Evolutionary conservation across 2,888 invertebrate genomes (phyloP), one percentile per base, ranked within the genome.

Genomic region (Xiphydria camelus): DNA sequence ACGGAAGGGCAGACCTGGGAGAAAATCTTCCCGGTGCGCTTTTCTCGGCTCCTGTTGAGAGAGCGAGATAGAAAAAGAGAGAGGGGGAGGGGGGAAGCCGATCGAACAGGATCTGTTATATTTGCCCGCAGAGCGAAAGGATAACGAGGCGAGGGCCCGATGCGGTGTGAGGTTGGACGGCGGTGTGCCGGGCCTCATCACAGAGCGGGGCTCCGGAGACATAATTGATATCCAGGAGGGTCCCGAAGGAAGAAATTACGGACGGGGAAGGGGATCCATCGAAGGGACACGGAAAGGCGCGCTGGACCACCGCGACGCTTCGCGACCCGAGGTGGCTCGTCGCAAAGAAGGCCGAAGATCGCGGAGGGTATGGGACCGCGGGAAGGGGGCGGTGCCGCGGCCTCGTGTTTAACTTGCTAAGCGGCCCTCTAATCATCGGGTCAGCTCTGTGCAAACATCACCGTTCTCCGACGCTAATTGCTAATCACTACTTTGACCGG

Each of bases 81-180:
- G 6, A 23, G 23, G n/a, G 23, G 23, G 23, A 6, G 23, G 7
- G 23, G 23, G 7, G 23, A 7, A n/a, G 7, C 23, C n/a, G 7
- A 23, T 23, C 23, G n/a, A 6, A 23, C 7, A n/a, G n/a, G n/a
- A n/a, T n/a, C n/a, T n/a, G n/a, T n/a, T n/a, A n/a, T n/a, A n/a
- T n/a, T n/a, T n/a, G 65, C 66, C 65, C 66, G 62, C 61, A 59
- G 64, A 57, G 57, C n/a, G n/a, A n/a, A 62, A 57, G 64, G 64
- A 66, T 66, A 66, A 66, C 66, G 66, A 66, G 66, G 61, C 57
- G 57, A 52, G 55, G 55, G 54, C 53, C 51, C 57, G 58, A n/a
- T n/a, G 29, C 7, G 29, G 29, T 29, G 29, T 29, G 29, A 29
- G 29, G 29, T 29, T 12, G 9, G 29, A 29, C 29, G 15, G 29